Evolutionary conservation across 2,113 vertebrate species (phyloP), one percentile per base, ranked within the genome.

Genomic region (Eulacestoma nigropectus): DNA sequence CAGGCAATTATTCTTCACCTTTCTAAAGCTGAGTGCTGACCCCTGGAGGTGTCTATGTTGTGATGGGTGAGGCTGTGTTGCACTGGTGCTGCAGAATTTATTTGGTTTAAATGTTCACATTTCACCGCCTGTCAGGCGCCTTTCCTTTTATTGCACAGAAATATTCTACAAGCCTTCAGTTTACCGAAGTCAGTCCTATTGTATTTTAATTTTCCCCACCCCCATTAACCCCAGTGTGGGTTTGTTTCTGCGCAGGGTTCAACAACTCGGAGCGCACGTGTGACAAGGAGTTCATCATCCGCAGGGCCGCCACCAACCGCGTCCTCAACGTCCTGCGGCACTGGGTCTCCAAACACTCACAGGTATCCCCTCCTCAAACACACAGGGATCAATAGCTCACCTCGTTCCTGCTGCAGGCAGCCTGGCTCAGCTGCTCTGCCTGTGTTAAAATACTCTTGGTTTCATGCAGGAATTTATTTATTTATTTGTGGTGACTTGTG

Each of bases 271-370:
- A 99, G 97, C 98, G 99, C 95, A 99, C 97, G 42, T 99, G 99
- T 3, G 99, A 99, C 98, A 99, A 99, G 97, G 99, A 99, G 91
- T 99, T 99, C 95, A 99, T 99, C 98, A 99, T 99, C 84, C 98
- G 99, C n/a, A 97, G 99, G 93, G 99, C 99, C 18, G 99, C 99
- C 87, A 99, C 99, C 17, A 99, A 99, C 96, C 98, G 99, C 32
- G 99, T 99, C n/a, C 98, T 99, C 79, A 99, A 99, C 39, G 99
- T 99, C 85, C 98, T 99, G 93, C 99, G 99, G 37, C 99, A 99
- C 98, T 99, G 99, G 99, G 99, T 99, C 86, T 99, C 99, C 94
- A 99, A 99, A 93, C 99, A 99, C 59, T 99, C 99, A 13, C 99
- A 99, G 99, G 99, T 99, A 97, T 84, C 49, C 37, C 23, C 56